Evolutionary conservation across 2,113 vertebrate genomes (phyloP).

Genomic region (Heptranchias perlo): DNA sequence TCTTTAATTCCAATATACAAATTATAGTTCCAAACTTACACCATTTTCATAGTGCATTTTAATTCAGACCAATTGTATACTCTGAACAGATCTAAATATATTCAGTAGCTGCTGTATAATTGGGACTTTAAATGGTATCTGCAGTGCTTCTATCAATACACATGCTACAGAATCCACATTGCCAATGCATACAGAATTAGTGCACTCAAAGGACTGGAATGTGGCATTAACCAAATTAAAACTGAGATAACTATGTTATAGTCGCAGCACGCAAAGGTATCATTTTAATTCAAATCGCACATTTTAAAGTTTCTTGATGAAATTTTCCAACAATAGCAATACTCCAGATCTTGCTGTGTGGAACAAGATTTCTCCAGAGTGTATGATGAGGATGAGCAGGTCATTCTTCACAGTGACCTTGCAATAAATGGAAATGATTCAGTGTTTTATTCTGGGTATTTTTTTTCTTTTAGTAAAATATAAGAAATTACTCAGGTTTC

Average conservation of each 20-base stretch:
- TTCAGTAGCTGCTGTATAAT: neutral
- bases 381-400: neutral
- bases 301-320: neutral
- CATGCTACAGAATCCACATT: neutral
- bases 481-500: neutral
- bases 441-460: neutral
- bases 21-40: neutral
- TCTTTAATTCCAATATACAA: neutral
- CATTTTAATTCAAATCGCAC: slow-evolving; percentile 2
- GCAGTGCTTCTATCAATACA: neutral
- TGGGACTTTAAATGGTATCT: neutral
- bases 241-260: neutral
- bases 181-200: neutral
- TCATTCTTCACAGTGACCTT: neutral
- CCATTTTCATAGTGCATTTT: neutral
- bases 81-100: neutral
- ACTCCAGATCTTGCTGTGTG: neutral
- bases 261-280: neutral
- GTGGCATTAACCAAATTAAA: neutral
- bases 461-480: neutral
- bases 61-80: neutral
- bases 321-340: neutral
- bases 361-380: neutral
- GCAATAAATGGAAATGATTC: neutral
- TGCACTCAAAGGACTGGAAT: neutral